Evolutionary conservation across 53 echinoderm and acorn worm genomes (phyloP).

Genomic region (Holothuria leucospilota): DNA sequence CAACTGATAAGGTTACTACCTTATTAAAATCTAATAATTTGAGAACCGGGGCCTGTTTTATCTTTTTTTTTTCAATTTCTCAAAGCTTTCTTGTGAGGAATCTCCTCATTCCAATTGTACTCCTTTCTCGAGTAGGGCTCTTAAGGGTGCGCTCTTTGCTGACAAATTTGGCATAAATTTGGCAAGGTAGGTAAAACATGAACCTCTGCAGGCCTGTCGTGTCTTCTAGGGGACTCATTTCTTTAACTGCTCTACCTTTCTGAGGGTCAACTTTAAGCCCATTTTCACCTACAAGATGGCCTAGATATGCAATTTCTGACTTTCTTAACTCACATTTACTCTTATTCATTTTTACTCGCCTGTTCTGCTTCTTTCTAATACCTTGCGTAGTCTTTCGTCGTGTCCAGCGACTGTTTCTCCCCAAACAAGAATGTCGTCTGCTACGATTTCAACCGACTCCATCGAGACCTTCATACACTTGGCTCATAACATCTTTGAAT

Average conservation of each 20-base stretch:
- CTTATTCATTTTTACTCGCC: slow-evolving; percentile 23
- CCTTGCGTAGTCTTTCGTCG: no score
- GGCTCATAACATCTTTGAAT: neutral
- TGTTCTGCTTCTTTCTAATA: slow-evolving; percentile 1
- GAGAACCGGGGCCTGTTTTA: neutral
- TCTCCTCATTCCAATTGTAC: slow-evolving; percentile 27
- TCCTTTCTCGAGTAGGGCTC: slow-evolving; percentile 2
- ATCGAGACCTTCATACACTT: slow-evolving; percentile 32
- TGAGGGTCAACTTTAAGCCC: slow-evolving; percentile 12
- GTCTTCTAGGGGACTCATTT: slow-evolving; percentile 45
- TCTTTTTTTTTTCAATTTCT: neutral
- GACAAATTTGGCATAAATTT: slow-evolving; percentile 29
- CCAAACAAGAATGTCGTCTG: no score
- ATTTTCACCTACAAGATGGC: neutral
- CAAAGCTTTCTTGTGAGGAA: neutral
- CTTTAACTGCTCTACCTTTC: slow-evolving; percentile 7
- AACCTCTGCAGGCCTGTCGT: slow-evolving; percentile 46
- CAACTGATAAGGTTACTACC: neutral
- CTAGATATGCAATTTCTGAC: slow-evolving; percentile 1
- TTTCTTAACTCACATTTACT: slow-evolving; percentile 12
- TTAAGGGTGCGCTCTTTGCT: neutral
- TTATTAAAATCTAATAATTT: neutral
- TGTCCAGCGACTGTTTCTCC: no score
- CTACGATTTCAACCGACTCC: slow-evolving; percentile 23
- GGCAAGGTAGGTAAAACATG: slow-evolving; percentile 6